Conservation (phyloP, 1,140 invertebrate species). For the Orussus abietinus region DNA sequence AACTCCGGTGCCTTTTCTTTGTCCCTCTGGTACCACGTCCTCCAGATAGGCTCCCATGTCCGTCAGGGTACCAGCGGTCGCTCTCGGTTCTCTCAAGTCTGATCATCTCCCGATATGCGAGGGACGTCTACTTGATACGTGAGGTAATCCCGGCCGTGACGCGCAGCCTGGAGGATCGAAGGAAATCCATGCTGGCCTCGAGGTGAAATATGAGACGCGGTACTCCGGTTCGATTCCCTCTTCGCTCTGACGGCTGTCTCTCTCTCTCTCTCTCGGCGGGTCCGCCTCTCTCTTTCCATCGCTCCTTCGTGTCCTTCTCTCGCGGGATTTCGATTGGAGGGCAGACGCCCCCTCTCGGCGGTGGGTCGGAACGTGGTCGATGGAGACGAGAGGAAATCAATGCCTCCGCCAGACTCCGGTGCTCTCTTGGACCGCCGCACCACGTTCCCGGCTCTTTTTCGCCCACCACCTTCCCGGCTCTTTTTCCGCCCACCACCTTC, state of each 20-base stretch:
- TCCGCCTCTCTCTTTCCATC: slow-evolving; percentile 10
- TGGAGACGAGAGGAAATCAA: slow-evolving; percentile 54
- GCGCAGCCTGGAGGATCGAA: slow-evolving; percentile 35
- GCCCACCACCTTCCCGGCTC: not conserved
- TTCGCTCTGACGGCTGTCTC: slow-evolving; percentile 3
- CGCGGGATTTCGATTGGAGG: slow-evolving; percentile 44
- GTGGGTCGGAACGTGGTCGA: slow-evolving; percentile 44
- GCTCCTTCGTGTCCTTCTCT: no score
- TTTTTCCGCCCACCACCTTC: not conserved
- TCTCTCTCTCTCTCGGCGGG: slow-evolving; percentile 9
- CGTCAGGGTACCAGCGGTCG: no score
- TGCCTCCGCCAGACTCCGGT: slow-evolving; percentile 40
- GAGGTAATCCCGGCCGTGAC: slow-evolving; percentile 43
- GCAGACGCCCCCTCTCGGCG: slow-evolving; percentile 28
- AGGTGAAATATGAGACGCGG: slow-evolving; percentile 50
- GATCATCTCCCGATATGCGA: no score
- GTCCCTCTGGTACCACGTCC: no score
- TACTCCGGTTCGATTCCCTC: slow-evolving; percentile 28
- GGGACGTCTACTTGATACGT: slow-evolving; percentile 50
- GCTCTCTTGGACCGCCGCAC: slow-evolving; percentile 23
- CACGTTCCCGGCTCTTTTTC: slow-evolving; percentile 10
- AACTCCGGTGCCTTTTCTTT: no score
- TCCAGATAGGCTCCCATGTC: no score
- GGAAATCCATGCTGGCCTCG: slow-evolving; percentile 50
- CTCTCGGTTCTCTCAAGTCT: no score